Evolutionary conservation across 2,888 invertebrate genomes (phyloP).

Genomic region (Drosophila paracracens): DNA sequence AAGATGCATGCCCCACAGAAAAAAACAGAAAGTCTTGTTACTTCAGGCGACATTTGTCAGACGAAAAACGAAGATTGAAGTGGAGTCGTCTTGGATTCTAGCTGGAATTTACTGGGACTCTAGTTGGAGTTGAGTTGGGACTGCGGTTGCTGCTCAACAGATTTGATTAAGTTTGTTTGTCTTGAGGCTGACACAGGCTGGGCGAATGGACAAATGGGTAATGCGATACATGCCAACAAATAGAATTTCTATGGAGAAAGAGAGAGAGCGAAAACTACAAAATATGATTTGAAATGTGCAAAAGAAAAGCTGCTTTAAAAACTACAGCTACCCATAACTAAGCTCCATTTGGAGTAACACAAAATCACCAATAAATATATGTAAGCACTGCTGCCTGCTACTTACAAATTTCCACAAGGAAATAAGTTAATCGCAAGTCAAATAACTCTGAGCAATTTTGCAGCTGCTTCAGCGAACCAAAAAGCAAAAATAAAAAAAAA

Average conservation of each 20-base stretch:
- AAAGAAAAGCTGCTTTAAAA: conserved; percentile 14
- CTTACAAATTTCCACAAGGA: conserved; percentile 39
- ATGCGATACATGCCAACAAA: conserved; percentile 39
- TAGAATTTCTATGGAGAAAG: neutral
- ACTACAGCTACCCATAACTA: neutral
- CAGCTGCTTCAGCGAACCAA: conserved; percentile 18
- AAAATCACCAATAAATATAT: conserved; percentile 20
- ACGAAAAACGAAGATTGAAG: conserved; percentile 22
- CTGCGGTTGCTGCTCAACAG: conserved; percentile 66
- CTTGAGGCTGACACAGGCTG: conserved; percentile 34
- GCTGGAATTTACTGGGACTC: conserved; percentile 22
- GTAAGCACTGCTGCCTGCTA: conserved; percentile 1
- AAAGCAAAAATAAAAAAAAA: conserved; percentile 2
- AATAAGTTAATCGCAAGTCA: conserved; percentile 63
- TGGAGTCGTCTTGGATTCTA: conserved; percentile 13
- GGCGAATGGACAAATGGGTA: conserved; percentile 28
- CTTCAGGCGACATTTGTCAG: conserved; percentile 73
- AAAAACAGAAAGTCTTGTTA: conserved; percentile 28
- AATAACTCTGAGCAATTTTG: conserved; percentile 52
- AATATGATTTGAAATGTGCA: neutral
- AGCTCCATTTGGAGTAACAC: conserved; percentile 12
- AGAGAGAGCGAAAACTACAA: neutral
- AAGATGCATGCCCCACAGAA: conserved; percentile 55
- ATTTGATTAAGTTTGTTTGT: conserved; percentile 69
- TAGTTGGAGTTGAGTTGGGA: conserved; percentile 51